Evolutionary conservation across 92 coral and sea anemone species (phyloP), one percentile per base, ranked within the genome.

Genomic region (Anthopleura xanthogrammica): DNA sequence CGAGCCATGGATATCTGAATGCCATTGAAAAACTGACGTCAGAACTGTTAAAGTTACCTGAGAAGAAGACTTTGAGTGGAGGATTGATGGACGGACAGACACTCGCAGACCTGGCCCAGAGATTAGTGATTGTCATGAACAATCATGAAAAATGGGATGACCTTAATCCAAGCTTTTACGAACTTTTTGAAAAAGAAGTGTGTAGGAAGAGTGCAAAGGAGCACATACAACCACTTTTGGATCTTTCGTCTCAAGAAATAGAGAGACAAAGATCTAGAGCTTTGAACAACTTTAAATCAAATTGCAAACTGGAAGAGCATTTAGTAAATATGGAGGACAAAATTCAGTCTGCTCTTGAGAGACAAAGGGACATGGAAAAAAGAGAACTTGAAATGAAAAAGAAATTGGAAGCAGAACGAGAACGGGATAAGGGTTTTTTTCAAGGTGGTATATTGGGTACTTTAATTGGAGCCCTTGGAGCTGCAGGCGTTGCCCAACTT

Each of bases 121-220:
- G 72, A 64, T 60, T 82, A 16, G 78, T 78, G 10, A 80, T 66
- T 39, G 72, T 82, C 23, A 78, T 87, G 17, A 83, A 87, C 83
- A 75, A 76, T 46, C 76, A 82, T 64, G 62, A 62, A n/a, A 62
- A 4, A 24, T 82, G 82, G 90, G 40, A 40, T 12, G 81, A 75
- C 14, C 74, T 90, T 4, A 82, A 77, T 1, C 79, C 75, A 60
- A 76, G 24, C 14, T 90, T 72, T 68, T 2, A 55, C 11, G 71
- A 73, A 42, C 36, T 87, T n/a, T 79, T 85, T 65, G 93, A 90
- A 84, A 83, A 82, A 16, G 66, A 81, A 4, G 82, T 90, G 52
- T 87, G 91, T 46, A 72, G 62, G 20, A 75, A 83, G 22, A 83
- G 80, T 29, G 81, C 75, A 57, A 62, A 52, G 2, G 52, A 79